Evolutionary conservation across 2,888 invertebrate genomes (phyloP), one percentile per base, ranked within the genome.

Genomic region (Melangyna quadrimaculata): DNA sequence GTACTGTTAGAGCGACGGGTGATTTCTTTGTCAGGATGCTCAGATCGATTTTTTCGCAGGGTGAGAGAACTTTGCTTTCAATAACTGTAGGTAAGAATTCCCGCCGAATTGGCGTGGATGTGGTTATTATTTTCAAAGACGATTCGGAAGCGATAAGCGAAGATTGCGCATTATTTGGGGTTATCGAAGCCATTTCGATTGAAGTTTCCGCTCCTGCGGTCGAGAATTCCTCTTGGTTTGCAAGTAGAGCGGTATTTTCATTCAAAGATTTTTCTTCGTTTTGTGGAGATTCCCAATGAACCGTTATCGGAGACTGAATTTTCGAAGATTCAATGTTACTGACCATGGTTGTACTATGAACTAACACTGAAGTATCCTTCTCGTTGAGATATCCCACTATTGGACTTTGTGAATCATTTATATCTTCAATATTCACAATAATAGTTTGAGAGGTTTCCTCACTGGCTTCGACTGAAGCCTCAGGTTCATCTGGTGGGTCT

Each of bases 21-120:
- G 12, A 8, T 77, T 83, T 57, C 24, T 90, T 87, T 8, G 87
- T 77, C 27, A 90, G 53, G 4, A 61, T 88, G 1, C 87, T 88
- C 5, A 90, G 32, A 86, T 92, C 90, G 6, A 92, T 91, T 87
- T 91, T 90, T 73, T 91, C 92, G 29, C 90, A 87, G 8, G 90
- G 90, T 0, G 90, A 88, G 17, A 91, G 75, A 1, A 92, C 89
- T 82, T 91, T 92, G 48, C 91, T 90, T 45, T 92, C 91, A 67
- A 91, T 84, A 27, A 91, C 91, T 87, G 90, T 89, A 1, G 83
- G 69, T 4, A 53, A 35, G 8, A 55, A 55, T 35, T 35, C 55
- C 40, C 35, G 24, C 10, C 65, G 65, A 19, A 19, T 12, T 24
- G 70, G 37, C 29, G 51, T 14, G 10, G n/a, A 9, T 14, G 6